Percentiles rank a stretch among this genome's conserved stretches.
These are phyloP conservation scores for Zootermopsis nevadensis DNA, from an alignment of 2,888 invertebrate genomes.

Conservation along the genomic window DNA sequence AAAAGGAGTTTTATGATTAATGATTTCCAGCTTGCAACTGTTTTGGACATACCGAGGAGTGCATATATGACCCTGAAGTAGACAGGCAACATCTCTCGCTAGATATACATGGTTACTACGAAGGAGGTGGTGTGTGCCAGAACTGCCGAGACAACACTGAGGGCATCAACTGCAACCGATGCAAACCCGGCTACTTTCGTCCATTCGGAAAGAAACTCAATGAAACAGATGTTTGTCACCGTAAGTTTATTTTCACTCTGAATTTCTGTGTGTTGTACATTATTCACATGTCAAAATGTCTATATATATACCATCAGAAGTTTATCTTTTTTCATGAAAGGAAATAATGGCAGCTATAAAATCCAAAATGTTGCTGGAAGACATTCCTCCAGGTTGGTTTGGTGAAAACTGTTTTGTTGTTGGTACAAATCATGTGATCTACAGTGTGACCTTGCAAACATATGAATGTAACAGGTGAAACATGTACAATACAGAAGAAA, in stretches of 20 bases:
- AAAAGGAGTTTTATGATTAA: background rate
- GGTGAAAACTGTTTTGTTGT: no score
- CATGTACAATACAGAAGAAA: no score
- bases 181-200: conserved; percentile 86
- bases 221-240: conserved; percentile 90
- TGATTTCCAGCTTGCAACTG: conserved; percentile 91
- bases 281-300: background rate
- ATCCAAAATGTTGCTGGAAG: no score
- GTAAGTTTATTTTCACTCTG: conserved; percentile 72
- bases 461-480: no score
- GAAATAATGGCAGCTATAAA: background rate
- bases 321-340: background rate
- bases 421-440: no score
- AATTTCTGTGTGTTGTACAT: conserved; percentile 19
- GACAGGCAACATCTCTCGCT: conserved; percentile 82
- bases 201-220: conserved; percentile 84
- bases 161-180: conserved; percentile 96
- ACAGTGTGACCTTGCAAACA: no score
- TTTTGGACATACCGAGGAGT: conserved; percentile 90
- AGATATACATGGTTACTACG: conserved; percentile 91
- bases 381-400: no score
- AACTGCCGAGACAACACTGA: conserved; percentile 95
- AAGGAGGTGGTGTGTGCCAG: conserved; percentile 95
- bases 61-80: conserved; percentile 84
- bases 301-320: background rate